A percentile compares a stretch with the other conserved stretches of the same genome.
Evolutionary conservation across 2,113 vertebrate genomes (phyloP).

Genomic region (Halcyon senegalensis): DNA sequence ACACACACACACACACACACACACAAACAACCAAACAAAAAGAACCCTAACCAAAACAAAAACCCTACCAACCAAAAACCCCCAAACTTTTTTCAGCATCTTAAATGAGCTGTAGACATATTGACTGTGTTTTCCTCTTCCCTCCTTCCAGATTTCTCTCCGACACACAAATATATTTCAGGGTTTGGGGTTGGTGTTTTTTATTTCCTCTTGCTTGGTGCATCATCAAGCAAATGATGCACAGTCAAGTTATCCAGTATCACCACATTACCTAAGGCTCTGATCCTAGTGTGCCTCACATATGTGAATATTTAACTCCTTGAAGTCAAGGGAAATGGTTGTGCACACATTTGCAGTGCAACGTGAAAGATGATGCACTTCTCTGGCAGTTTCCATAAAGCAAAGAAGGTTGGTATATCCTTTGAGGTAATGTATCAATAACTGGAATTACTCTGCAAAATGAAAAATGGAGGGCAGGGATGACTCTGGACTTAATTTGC

Average conservation of each 20-base stretch:
- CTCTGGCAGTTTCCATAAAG: not conserved
- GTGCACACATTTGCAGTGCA: not conserved
- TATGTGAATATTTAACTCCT: not conserved
- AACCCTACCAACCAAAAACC: not conserved
- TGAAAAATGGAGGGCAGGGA: not conserved
- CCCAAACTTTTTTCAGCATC: not conserved
- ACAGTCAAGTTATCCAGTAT: not conserved
- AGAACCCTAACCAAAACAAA: not conserved
- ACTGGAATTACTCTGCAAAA: not conserved
- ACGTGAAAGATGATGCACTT: not conserved
- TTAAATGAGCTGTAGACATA: not conserved
- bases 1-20: no score
- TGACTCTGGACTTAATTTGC: not conserved
- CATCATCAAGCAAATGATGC: constrained; percentile 12
- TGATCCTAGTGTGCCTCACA: not conserved
- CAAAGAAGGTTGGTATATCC: not conserved
- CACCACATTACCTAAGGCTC: not conserved
- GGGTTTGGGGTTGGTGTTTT: not conserved
- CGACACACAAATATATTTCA: not conserved
- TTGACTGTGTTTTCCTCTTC: not conserved
- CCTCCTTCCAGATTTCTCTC: not conserved
- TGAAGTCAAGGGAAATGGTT: not conserved
- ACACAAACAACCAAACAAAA: not conserved
- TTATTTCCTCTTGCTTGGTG: not conserved
- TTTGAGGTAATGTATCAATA: not conserved